These are phyloP conservation scores for Rhinophrynus dorsalis DNA, from an alignment of 2,797 vertebrate species.

Conservation along the genomic window DNA sequence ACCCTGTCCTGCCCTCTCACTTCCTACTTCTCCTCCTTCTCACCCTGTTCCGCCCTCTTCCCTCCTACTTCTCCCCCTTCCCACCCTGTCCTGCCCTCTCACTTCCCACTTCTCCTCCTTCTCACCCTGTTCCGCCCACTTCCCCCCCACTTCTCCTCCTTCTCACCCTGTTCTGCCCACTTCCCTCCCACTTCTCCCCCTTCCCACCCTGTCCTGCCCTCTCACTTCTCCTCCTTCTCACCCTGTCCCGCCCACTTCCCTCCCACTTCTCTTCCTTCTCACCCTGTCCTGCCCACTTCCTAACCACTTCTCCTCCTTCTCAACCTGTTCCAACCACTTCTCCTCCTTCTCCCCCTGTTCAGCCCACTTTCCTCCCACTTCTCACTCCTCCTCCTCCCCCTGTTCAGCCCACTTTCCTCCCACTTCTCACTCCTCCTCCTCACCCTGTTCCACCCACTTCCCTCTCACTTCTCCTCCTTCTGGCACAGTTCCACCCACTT, in stretches of 20 bases:
- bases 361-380: neutral
- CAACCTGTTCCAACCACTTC: neutral
- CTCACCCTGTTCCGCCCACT: neutral
- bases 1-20: neutral
- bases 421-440: neutral
- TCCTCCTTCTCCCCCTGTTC: neutral
- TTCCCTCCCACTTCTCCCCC: neutral
- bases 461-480: too few species aligned
- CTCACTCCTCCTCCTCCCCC: neutral
- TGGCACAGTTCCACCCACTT: neutral
- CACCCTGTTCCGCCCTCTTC: neutral
- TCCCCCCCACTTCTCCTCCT: too few species aligned
- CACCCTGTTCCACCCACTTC: neutral
- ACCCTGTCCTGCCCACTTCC: neutral
- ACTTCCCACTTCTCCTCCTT: neutral
- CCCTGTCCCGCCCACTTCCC: neutral
- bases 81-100: neutral
- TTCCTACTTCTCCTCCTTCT: neutral
- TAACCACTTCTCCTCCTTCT: neutral
- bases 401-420: neutral
- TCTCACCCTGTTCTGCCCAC: neutral
- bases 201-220: neutral
- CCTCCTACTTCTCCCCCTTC: neutral
- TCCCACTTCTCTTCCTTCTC: too few species aligned
- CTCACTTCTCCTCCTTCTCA: neutral